Conservation (phyloP, 1,140 invertebrate species). For the Xylocopa sonorina region DNA sequence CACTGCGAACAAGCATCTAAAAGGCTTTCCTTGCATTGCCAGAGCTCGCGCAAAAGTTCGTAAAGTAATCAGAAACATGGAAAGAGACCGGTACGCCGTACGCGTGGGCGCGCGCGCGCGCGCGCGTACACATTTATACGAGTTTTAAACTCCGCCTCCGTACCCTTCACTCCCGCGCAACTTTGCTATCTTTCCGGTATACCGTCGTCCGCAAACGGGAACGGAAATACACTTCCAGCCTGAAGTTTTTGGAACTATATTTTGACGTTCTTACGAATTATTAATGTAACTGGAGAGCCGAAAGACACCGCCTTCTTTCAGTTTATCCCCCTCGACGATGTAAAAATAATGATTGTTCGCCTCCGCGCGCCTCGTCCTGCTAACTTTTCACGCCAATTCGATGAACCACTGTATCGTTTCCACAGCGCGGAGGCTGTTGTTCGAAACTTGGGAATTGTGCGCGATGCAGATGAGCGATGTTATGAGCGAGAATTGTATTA, state of each 20-base stretch:
- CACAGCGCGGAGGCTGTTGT: too few species aligned
- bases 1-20: constrained; percentile 51
- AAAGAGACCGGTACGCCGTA: constrained; percentile 45
- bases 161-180: too few species aligned
- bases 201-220: constrained; percentile 42
- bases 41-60: constrained; percentile 52
- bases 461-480: too few species aligned
- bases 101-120: background rate
- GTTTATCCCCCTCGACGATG: background rate
- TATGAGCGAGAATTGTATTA: too few species aligned
- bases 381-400: too few species aligned
- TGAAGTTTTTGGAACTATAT: constrained; percentile 37
- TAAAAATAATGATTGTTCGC: background rate
- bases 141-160: constrained; percentile 62
- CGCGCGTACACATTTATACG: constrained; percentile 51
- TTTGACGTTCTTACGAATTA: constrained; percentile 43
- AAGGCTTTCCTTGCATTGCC: constrained; percentile 60
- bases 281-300: constrained; percentile 18
- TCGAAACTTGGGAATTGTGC: too few species aligned
- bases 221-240: constrained; percentile 52
- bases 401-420: too few species aligned
- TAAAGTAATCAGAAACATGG: constrained; percentile 67
- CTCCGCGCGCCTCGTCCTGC: background rate
- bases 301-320: background rate
- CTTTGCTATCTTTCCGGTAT: constrained; percentile 49